Evolutionary conservation across 2,888 invertebrate species (phyloP), one percentile per base, ranked within the genome.

Genomic region (Noctua janthina): DNA sequence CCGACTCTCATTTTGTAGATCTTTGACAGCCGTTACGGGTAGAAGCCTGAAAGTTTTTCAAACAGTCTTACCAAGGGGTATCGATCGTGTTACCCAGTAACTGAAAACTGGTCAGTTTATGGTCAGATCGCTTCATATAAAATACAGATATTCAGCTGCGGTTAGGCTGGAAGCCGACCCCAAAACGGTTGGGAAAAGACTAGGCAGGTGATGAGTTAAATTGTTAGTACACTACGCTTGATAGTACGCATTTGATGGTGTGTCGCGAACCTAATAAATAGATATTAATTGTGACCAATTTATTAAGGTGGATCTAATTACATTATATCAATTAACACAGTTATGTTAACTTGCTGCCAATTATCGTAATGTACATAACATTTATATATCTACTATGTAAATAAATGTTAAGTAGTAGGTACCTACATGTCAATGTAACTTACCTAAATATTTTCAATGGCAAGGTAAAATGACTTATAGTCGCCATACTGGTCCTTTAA

Each of bases 371-470:
- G 35, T n/a, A 69, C 43, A 49, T 82, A 64, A 73, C 8, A 72
- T 73, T 54, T 35, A 43, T 39, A n/a, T 62, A 70, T 8, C 6
- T 51, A 17, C 13, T 43, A 51, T n/a, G 2, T 51, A 29, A 56
- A 74, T 56, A 75, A 2, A 51, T 76, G 7, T 46, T 54, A 74
- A 10, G 17, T 20, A 49, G 59, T 20, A 49, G 59, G n/a, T 23
- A 51, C 8, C 5, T 74, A 39, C 7, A 98, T 98, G 98, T 98
- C 98, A 98, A 98, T 98, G 98, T 98, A 98, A 98, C 98, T 98
- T 98, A 98, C 98, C 98, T 98, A 39, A 67, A 39, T 62, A 51
- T 51, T 98, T 6, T 29, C 4, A 71, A 66, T 71, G 17, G 49
- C 35, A 71, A 71, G 11, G 59, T 59, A 62, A 5, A 51, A 59